Conservation (phyloP, 2,888 invertebrate species). For the Coremacera marginata region DNA sequence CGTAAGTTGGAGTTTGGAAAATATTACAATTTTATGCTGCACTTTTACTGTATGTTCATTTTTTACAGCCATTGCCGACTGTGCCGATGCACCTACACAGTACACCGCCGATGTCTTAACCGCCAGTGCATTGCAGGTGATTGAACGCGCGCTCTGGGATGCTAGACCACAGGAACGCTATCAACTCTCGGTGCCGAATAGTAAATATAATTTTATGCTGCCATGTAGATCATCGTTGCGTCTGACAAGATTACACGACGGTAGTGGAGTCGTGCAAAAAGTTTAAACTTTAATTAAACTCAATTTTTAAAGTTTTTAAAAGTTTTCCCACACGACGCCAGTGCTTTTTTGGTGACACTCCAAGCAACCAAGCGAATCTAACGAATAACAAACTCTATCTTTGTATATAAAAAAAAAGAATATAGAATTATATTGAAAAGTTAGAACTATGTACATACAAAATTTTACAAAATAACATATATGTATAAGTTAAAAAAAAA, state of each 20-base stretch:
- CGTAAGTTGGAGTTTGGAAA: conserved; percentile 61
- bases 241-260: conserved; percentile 47
- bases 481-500: neutral
- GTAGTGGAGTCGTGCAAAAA: conserved; percentile 51
- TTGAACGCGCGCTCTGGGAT: conserved; percentile 75
- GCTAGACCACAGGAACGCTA: conserved; percentile 72
- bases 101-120: conserved; percentile 76
- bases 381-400: neutral
- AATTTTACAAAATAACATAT: neutral
- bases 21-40: neutral
- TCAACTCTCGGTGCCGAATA: conserved; percentile 63
- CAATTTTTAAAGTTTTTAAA: conserved; percentile 3
- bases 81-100: conserved; percentile 75
- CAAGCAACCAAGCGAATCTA: neutral
- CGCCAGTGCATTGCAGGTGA: conserved; percentile 73
- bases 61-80: conserved; percentile 60
- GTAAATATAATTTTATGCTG: conserved; percentile 68
- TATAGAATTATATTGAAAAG: neutral
- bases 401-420: conserved; percentile 13
- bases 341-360: conserved; percentile 40
- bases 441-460: conserved; percentile 1
- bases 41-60: conserved; percentile 22
- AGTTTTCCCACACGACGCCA: neutral
- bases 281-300: conserved; percentile 46
- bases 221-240: conserved; percentile 69